Base-by-base conservation (phyloP, 2,888 invertebrate species). In the Cataglyphis albicans region DNA sequence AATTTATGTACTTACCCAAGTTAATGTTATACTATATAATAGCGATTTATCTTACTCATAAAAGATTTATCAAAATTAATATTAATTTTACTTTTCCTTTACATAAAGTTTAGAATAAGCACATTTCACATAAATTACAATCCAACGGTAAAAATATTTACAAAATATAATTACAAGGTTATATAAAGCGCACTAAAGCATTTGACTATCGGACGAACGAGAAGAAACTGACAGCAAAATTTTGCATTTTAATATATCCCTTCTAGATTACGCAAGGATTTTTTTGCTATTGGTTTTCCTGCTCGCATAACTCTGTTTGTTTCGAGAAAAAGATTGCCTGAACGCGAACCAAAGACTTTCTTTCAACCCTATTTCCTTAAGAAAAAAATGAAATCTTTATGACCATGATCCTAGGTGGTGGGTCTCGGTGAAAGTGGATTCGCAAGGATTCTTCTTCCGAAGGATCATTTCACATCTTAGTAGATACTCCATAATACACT, bases 301-400 rank as follows among this genome's bases (percentile, higher is more conserved):
- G 41, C 41, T 74, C 74, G 81, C 75, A 64, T 80, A 84, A 86
- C 63, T 63, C 21, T 65, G 70, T 81, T 74, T 48, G 68, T 73
- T 70, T 74, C 72, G 73, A 61, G 81, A 82, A 80, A 85, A 86
- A 80, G 88, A 90, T 88, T 88, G 90, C 83, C 84, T 74, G 74
- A 12, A 12, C 18, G 81, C 63, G 78, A 38, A 81, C 89, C 86
- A 84, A 86, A 89, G 86, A 85, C 87, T 90, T 89, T 90, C 87
- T 80, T 86, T 80, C 85, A 87, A 90, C 84, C 85, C 84, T 80
- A 83, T 88, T 84, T 83, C 84, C 81, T 84, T 81, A 82, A 84
- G 91, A 93, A 91, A 92, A 93, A 91, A 89, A 91, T 91, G 92
- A 91, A 93, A 92, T 90, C 92, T 93, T 94, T 93, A 93, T 87